Evolutionary conservation across 2,113 vertebrate genomes (phyloP).

Genomic region (Pluvianellus socialis): DNA sequence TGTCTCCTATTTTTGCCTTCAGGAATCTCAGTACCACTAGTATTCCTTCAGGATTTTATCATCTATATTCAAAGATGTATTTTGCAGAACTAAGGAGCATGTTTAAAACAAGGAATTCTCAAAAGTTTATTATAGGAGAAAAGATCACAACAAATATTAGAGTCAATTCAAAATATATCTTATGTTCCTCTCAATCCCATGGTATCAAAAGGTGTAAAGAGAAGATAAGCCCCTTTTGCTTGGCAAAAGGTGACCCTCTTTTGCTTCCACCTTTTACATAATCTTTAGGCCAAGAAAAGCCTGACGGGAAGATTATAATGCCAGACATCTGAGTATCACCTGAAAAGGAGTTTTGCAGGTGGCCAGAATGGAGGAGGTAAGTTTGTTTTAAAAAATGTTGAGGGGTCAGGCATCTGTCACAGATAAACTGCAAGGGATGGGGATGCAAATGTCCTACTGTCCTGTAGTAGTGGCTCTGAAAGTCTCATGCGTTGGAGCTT

Average conservation of each 20-base stretch:
- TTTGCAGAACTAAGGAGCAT: background rate
- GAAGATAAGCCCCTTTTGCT: background rate
- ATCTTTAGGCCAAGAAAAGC: background rate
- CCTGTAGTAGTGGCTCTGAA: background rate
- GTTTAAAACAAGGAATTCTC: background rate
- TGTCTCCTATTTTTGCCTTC: conserved; percentile 16
- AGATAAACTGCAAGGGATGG: background rate
- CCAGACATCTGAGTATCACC: background rate
- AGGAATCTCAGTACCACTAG: background rate
- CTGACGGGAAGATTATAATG: background rate
- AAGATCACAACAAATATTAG: background rate
- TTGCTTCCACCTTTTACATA: background rate
- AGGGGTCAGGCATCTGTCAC: background rate
- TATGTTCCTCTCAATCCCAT: background rate
- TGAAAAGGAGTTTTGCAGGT: background rate
- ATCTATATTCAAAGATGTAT: background rate
- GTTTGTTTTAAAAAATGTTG: background rate
- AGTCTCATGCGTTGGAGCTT: background rate
- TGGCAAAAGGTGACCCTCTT: background rate
- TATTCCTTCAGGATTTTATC: background rate
- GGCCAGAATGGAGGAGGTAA: background rate
- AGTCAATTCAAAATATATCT: background rate
- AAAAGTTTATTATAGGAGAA: background rate
- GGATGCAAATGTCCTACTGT: background rate
- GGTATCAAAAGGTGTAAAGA: background rate